These are phyloP conservation scores for Heteronetta atricapilla DNA, from an alignment of 2,113 vertebrate genomes.

Conservation along the genomic window DNA sequence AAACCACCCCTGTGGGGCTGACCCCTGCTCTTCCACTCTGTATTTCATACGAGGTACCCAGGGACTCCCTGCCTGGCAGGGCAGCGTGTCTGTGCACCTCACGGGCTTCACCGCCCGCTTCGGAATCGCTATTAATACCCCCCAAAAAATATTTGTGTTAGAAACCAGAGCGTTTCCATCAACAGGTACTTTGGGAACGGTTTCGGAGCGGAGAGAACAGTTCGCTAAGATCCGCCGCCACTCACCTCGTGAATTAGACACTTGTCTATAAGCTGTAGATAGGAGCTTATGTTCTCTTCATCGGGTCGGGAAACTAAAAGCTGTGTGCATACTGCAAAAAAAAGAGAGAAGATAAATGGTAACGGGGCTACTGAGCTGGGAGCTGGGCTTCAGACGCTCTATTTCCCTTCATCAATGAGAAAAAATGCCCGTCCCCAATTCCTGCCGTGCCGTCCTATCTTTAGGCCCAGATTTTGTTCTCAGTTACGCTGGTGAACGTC, in stretches of 20 bases:
- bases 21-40: not conserved
- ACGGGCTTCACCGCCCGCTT: not conserved
- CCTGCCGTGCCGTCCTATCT: conserved; percentile 56
- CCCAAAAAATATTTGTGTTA: conserved; percentile 53
- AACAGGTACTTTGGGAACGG: conserved; percentile 53
- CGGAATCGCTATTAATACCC: conserved; percentile 39
- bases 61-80: not conserved
- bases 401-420: not conserved
- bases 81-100: not conserved
- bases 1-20: accelerated
- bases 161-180: conserved; percentile 30
- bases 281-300: conserved; percentile 98
- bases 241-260: conserved; percentile 96
- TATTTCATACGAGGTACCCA: not conserved
- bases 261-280: conserved; percentile 98
- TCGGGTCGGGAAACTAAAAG: conserved; percentile 95
- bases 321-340: conserved; percentile 91
- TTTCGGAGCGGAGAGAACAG: conserved; percentile 43
- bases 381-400: not conserved
- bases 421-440: conserved; percentile 11
- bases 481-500: not conserved
- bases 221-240: not conserved
- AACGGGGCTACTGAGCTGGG: not conserved
- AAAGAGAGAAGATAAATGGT: not conserved
- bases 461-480: conserved; percentile 59